Base-by-base conservation (phyloP, 2,113 vertebrate genomes). In the Tiliqua scincoides region DNA sequence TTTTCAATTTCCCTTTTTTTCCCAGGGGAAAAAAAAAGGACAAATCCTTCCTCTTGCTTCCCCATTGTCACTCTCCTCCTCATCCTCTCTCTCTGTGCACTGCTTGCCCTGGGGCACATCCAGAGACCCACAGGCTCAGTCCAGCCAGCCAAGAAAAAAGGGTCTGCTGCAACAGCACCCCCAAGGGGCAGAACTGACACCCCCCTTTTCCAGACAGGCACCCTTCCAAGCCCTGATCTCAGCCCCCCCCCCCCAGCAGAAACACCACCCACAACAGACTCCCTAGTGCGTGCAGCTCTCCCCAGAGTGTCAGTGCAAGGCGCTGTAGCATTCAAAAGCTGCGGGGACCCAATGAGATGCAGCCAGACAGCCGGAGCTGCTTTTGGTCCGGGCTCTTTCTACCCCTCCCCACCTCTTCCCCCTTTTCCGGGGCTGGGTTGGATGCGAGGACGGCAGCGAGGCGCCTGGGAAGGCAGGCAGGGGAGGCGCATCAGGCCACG, bases 1-100 rank as follows among this genome's bases (percentile, higher is more conserved):
- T 84, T 77, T 76, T 89, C 87, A 78, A 11, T 7, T 30, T 21
- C 72, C 23, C n/a, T 5, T 35, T 10, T 17, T 70, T 12, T 2
- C 67, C 68, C n/a, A 18, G 32, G 32, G n/a, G 68, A 14, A 7
- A 35, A 70, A 70, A 35, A 70, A 70, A 7, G 54, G 54, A 17
- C 54, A n/a, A n/a, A n/a, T 57, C 54, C 17, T 57, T 2, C 12
- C 14, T 32, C 65, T 10, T 4, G 80, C 91, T 87, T 15, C 86
- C 91, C 92, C 91, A 89, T 91, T 90, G 93, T 91, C 93, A 87
- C 81, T 85, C 70, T 84, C 89, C 90, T 85, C 87, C 90, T 40
- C 70, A 7, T 37, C 35, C 70, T 4, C 32, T 12, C 70, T 1
- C 52, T 93, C 92, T 92, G 92, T 93, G 92, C 91, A 83, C 59